A percentile compares a stretch with the other conserved stretches of the same genome.
Conservation (phyloP, 2,113 vertebrate species). For the Laterallus jamaicensis region DNA sequence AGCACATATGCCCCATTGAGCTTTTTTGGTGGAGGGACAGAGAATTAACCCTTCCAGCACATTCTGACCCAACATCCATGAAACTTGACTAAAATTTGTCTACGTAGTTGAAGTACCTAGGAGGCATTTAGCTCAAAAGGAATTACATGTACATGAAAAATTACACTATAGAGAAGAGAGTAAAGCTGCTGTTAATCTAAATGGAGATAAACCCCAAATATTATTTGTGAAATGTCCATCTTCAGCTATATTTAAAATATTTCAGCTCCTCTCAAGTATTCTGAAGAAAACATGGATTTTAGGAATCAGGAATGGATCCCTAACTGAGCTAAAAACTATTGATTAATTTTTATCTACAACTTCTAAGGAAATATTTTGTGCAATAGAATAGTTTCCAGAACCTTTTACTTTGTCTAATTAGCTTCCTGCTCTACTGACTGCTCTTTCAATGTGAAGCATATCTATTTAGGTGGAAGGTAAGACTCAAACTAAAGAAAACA, state of each 20-base stretch:
- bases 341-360: background rate
- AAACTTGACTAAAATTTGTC: background rate
- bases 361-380: background rate
- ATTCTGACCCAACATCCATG: background rate
- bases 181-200: background rate
- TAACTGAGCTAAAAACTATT: background rate
- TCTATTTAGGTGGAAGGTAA: background rate
- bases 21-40: background rate
- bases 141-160: background rate
- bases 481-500: background rate
- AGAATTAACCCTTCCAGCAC: conserved; percentile 49
- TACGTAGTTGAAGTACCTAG: background rate
- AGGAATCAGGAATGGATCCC: background rate
- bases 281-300: background rate
- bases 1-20: conserved; percentile 38
- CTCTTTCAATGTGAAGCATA: background rate
- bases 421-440: background rate
- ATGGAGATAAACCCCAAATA: background rate
- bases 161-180: background rate
- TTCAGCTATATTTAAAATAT: background rate
- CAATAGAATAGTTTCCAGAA: background rate
- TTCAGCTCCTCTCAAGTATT: background rate
- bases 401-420: background rate
- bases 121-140: background rate
- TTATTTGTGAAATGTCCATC: background rate